Percentiles rank a stretch among this genome's conserved stretches.
These are phyloP conservation scores for Crocallis elinguaria DNA, from an alignment of 2,888 invertebrate species.

Conservation along the genomic window DNA sequence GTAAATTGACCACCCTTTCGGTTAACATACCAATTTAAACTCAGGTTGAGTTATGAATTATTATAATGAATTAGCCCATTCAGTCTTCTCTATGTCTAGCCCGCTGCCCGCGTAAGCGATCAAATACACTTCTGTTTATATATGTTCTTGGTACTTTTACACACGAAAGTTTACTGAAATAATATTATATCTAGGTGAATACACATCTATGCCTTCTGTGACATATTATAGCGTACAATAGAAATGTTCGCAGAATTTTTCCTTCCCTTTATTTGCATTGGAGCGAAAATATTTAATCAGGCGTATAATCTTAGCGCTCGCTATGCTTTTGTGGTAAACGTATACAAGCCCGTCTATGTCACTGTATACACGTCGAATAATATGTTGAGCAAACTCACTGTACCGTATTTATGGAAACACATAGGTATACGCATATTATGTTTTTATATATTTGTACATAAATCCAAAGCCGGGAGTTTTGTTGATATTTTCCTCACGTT, in stretches of 20 bases:
- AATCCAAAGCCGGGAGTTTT: conserved; percentile 20
- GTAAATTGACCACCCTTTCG: no score
- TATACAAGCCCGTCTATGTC: conserved; percentile 53
- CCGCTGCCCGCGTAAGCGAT: no score
- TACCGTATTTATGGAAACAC: conserved; percentile 22
- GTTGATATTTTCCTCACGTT: conserved; percentile 19
- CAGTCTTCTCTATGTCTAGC: no score
- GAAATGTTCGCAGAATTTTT: conserved; percentile 62
- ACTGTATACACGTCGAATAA: conserved; percentile 24
- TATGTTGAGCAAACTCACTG: conserved; percentile 27
- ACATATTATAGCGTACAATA: conserved; percentile 52
- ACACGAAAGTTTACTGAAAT: conserved; percentile 28
- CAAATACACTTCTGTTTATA: no score
- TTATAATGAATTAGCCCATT: no score
- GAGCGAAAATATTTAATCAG: conserved; percentile 83
- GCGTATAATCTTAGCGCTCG: conserved; percentile 79
- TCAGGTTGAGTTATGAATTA: no score
- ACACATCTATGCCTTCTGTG: conserved; percentile 45
- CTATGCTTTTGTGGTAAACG: conserved; percentile 70
- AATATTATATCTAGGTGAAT: conserved; percentile 44
- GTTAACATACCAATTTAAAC: no score
- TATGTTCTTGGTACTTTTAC: background rate
- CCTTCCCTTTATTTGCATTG: conserved; percentile 76
- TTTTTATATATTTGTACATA: conserved; percentile 20
- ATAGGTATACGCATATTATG: conserved; percentile 1